Evolutionary conservation across 2,888 invertebrate genomes (phyloP).

Genomic region (Lepidonotus clava): DNA sequence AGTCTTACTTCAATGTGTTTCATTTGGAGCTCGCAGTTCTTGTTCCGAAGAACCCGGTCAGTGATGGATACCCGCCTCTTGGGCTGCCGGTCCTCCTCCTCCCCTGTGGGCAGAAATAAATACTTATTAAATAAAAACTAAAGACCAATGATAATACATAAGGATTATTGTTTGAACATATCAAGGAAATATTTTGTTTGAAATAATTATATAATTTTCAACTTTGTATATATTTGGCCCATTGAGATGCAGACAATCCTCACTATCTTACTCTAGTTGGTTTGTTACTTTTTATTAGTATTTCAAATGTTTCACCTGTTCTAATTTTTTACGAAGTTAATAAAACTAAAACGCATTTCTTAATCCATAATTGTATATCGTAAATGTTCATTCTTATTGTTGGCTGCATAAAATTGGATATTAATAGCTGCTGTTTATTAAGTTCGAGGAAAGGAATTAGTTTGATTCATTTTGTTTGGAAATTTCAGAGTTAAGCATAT

Average conservation of each 20-base stretch:
- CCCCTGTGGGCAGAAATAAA: not conserved
- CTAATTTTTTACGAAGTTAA: not conserved
- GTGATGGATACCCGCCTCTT: conserved; percentile 50
- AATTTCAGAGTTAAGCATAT: too few species aligned
- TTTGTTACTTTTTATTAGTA: not conserved
- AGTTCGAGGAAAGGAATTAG: too few species aligned
- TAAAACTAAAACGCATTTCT: not conserved
- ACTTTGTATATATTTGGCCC: not conserved
- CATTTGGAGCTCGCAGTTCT: conserved; percentile 50
- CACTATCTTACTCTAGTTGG: not conserved
- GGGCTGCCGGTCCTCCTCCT: not conserved
- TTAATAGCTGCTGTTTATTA: too few species aligned
- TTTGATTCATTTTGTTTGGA: too few species aligned
- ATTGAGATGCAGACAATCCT: not conserved
- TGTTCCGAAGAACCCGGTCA: conserved; percentile 30
- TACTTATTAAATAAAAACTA: not conserved
- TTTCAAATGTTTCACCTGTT: not conserved
- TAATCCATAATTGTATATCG: not conserved
- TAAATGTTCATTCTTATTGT: too few species aligned
- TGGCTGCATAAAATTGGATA: too few species aligned
- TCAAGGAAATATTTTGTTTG: too few species aligned
- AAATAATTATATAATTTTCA: too few species aligned
- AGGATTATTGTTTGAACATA: too few species aligned
- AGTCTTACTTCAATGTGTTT: conserved; percentile 20
- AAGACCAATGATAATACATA: too few species aligned